Conservation (phyloP, 2,113 vertebrate species). For the Gobius niger region DNA sequence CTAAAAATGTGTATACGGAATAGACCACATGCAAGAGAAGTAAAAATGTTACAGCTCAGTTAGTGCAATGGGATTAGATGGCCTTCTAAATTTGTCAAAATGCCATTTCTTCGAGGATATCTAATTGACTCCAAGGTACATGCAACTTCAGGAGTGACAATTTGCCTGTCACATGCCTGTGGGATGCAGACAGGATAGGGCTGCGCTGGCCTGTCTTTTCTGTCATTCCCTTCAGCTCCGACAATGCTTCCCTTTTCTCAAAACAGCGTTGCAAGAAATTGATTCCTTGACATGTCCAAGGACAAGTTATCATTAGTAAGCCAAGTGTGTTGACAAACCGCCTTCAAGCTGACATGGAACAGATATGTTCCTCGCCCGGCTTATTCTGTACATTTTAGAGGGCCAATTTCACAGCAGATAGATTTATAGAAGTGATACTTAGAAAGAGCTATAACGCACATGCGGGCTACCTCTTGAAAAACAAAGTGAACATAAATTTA, state of each 20-base stretch:
- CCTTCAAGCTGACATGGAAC: conserved; percentile 15
- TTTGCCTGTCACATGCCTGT: conserved; percentile 62
- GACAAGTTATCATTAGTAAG: conserved; percentile 55
- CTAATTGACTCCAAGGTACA: conserved; percentile 57
- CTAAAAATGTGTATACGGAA: too few relatives aligned
- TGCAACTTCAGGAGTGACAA: conserved; percentile 59
- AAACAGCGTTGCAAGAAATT: conserved; percentile 51
- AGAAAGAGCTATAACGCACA: conserved; percentile 5
- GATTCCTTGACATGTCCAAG: conserved; percentile 50
- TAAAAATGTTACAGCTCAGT: background rate
- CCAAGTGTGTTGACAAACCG: conserved; percentile 49
- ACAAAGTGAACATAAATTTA: background rate
- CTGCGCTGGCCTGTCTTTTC: conserved; percentile 57
- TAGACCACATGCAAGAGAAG: background rate
- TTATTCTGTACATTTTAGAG: conserved; percentile 12
- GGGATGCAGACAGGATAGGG: conserved; percentile 54
- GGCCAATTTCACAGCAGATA: conserved; percentile 18
- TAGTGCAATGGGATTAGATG: background rate
- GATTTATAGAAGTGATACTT: background rate
- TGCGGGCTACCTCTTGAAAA: background rate
- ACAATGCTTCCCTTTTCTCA: conserved; percentile 31
- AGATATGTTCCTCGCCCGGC: background rate
- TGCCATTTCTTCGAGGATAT: conserved; percentile 37
- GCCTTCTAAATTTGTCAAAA: conserved; percentile 18
- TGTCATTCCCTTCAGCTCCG: conserved; percentile 40